Conservation (phyloP, 2,888 invertebrate species). For the Amaurobius ferox region DNA sequence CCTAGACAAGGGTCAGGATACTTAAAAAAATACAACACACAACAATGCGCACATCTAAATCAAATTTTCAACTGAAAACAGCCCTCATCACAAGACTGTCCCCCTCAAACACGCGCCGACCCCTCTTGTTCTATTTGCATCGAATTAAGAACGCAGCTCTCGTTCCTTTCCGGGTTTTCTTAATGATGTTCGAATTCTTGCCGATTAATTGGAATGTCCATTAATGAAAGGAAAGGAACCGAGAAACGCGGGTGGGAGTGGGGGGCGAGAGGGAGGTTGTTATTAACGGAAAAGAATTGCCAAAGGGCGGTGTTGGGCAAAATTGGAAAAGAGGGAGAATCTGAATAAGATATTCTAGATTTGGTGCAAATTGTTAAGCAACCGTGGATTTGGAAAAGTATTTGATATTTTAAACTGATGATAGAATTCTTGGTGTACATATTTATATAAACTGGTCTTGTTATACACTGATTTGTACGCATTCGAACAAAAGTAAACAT, state of each 20-base stretch:
- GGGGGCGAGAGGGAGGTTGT: neutral
- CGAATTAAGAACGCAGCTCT: slow-evolving; percentile 6
- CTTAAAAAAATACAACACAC: neutral
- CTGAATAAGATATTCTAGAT: slow-evolving; percentile 10
- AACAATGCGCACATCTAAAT: neutral
- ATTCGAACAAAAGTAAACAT: no score
- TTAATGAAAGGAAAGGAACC: slow-evolving; percentile 40
- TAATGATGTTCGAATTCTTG: slow-evolving; percentile 60
- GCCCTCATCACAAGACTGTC: neutral
- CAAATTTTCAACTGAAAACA: neutral
- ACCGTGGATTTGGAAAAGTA: neutral
- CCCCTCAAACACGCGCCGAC: neutral
- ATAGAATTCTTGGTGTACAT: no score
- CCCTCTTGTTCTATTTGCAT: slow-evolving; percentile 13
- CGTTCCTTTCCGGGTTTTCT: slow-evolving; percentile 32
- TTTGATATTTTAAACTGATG: no score
- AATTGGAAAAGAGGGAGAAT: neutral
- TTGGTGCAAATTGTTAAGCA: slow-evolving; percentile 4
- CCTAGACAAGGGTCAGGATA: no score
- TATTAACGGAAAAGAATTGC: slow-evolving; percentile 18
- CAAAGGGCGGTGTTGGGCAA: neutral
- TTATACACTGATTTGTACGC: no score
- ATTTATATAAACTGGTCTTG: no score
- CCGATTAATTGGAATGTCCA: slow-evolving; percentile 64
- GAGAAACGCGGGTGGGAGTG: neutral